Evolutionary conservation across 2,113 vertebrate species (phyloP).

Genomic region (Speoplatyrhinus poulsoni): DNA sequence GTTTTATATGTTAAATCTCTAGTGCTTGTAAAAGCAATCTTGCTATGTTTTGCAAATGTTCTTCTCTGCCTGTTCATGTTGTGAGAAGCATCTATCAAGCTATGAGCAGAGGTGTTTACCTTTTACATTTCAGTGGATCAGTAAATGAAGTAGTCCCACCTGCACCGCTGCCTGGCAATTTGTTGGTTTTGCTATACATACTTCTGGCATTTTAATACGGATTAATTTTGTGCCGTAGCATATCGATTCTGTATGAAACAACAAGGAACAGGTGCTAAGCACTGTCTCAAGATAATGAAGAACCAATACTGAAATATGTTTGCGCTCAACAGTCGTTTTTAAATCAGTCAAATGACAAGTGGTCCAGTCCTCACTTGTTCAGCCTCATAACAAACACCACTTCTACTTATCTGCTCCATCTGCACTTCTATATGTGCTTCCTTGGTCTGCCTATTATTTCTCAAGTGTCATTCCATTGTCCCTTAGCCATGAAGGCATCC

Average conservation of each 20-base stretch:
- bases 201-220: slow-evolving; percentile 24
- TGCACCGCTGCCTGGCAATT: slow-evolving; percentile 29
- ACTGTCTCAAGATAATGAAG: background rate
- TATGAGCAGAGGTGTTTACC: slow-evolving; percentile 29
- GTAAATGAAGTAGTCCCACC: slow-evolving; percentile 55
- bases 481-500: slow-evolving; percentile 13
- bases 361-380: background rate
- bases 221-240: slow-evolving; percentile 16
- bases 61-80: slow-evolving; percentile 45
- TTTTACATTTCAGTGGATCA: slow-evolving; percentile 50
- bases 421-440: background rate
- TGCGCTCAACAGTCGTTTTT: background rate
- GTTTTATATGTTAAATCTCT: background rate
- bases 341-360: background rate
- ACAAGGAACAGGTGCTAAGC: background rate
- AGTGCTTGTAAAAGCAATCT: background rate
- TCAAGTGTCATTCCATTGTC: slow-evolving; percentile 9
- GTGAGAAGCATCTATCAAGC: slow-evolving; percentile 47
- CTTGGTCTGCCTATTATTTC: slow-evolving; percentile 8
- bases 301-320: background rate
- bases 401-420: background rate
- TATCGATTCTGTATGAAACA: slow-evolving; percentile 37
- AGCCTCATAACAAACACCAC: background rate
- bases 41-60: background rate
- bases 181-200: slow-evolving; percentile 31